These are phyloP conservation scores for Graptemys geographica DNA, from an alignment of 2,797 vertebrate genomes.

Conservation along the genomic window DNA sequence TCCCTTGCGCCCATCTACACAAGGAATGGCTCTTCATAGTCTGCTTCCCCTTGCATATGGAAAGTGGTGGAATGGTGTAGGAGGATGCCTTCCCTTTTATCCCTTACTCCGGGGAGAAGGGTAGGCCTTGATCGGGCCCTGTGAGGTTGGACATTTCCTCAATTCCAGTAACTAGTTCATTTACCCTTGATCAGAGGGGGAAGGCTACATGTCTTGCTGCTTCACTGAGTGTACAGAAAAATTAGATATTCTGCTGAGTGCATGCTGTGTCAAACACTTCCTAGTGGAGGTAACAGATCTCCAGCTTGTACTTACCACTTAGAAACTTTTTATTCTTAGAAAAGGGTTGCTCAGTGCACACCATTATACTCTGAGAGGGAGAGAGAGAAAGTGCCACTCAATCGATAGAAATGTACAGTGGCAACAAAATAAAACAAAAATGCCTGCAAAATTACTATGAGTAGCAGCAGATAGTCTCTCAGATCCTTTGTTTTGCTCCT, in stretches of 20 bases:
- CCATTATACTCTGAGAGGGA: neutral
- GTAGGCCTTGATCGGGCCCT: neutral
- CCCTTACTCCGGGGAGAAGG: neutral
- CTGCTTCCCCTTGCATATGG: neutral
- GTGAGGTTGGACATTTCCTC: neutral
- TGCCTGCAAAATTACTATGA: neutral
- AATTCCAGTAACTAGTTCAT: neutral
- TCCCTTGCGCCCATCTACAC: neutral
- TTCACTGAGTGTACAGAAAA: rapidly evolving
- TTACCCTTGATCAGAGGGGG: neutral
- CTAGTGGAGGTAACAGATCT: constrained; percentile 2
- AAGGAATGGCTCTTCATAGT: neutral
- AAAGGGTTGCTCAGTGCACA: constrained; percentile 2
- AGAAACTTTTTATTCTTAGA: neutral
- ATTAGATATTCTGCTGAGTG: neutral
- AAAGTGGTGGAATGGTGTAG: neutral
- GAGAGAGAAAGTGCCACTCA: neutral
- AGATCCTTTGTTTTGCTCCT: neutral
- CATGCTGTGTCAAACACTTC: neutral
- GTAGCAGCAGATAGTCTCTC: neutral
- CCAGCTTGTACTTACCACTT: constrained; percentile 4
- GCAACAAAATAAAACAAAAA: constrained; percentile 17
- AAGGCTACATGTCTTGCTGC: neutral
- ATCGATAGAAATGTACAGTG: neutral
- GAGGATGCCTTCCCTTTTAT: neutral